These are phyloP conservation scores for Enteromius unitaeniatus DNA, from an alignment of 2,797 vertebrate genomes.

Conservation along the genomic window DNA sequence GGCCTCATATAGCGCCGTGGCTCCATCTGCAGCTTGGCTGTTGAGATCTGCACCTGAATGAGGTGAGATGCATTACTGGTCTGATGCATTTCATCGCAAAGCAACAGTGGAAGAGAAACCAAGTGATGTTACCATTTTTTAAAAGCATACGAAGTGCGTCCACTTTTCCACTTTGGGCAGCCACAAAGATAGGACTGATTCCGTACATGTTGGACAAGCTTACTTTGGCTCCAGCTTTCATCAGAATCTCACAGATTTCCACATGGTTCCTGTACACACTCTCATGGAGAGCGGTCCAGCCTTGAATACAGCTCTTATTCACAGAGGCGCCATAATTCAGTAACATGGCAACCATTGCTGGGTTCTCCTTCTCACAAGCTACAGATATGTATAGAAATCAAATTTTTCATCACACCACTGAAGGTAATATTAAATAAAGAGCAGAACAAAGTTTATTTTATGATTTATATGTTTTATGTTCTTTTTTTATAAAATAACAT, in stretches of 20 bases:
- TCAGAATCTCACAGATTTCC: constrained; percentile 88
- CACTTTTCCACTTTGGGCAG: constrained; percentile 88
- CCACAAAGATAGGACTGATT: constrained; percentile 88
- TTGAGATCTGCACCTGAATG: constrained; percentile 89
- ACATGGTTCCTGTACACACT: constrained; percentile 83
- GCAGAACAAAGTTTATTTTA: neutral
- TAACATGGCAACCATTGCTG: constrained; percentile 78
- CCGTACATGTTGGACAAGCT: constrained; percentile 83
- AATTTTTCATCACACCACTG: neutral
- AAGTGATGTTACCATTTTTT: constrained; percentile 78
- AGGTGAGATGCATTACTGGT: neutral
- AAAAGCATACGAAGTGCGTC: constrained; percentile 85
- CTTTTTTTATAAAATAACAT: too few relatives aligned
- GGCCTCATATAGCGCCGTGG: constrained; percentile 91
- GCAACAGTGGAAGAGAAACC: neutral
- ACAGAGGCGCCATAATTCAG: constrained; percentile 79
- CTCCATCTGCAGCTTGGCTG: constrained; percentile 87
- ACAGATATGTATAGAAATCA: constrained; percentile 34
- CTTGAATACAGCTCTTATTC: constrained; percentile 85
- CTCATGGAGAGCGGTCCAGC: constrained; percentile 91
- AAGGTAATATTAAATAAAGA: neutral
- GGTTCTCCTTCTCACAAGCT: constrained; percentile 89
- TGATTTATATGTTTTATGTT: too few relatives aligned
- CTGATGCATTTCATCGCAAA: neutral
- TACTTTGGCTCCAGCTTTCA: constrained; percentile 88